Conservation (phyloP, 2,888 invertebrate genomes). For the Pammene aurita region DNA sequence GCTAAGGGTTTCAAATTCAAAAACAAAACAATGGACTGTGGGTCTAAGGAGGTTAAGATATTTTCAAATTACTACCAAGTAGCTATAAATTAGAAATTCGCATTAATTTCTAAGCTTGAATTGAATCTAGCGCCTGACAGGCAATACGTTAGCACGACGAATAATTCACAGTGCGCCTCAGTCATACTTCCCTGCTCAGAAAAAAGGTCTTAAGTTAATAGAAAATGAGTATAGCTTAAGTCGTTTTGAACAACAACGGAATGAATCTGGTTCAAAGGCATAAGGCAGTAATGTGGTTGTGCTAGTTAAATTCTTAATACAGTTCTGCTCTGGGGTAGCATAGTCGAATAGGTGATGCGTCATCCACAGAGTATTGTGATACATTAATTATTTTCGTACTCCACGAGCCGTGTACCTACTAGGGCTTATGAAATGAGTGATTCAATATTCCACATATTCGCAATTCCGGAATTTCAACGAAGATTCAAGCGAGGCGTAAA, state of each 20-base stretch:
- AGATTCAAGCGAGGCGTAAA: too few species aligned
- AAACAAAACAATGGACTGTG: too few species aligned
- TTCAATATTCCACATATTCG: not conserved
- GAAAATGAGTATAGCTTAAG: not conserved
- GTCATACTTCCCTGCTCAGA: not conserved
- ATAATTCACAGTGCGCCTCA: slow-evolving; percentile 29
- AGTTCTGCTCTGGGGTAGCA: slow-evolving; percentile 13
- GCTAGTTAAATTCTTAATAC: slow-evolving; percentile 13
- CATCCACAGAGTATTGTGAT: slow-evolving; percentile 26
- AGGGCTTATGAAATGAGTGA: slow-evolving; percentile 17
- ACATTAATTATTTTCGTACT: slow-evolving; percentile 33
- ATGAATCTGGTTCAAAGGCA: not conserved
- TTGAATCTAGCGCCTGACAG: slow-evolving; percentile 38
- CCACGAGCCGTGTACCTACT: not conserved
- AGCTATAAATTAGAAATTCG: slow-evolving; percentile 35
- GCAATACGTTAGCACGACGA: slow-evolving; percentile 39
- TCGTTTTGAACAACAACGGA: not conserved
- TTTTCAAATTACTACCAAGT: not conserved
- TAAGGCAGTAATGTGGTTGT: slow-evolving; percentile 10
- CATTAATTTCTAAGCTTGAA: slow-evolving; percentile 41
- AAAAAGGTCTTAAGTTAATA: not conserved
- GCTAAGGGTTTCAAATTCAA: too few species aligned
- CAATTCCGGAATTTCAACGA: too few species aligned
- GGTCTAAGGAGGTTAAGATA: too few species aligned
- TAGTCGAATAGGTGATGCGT: slow-evolving; percentile 36